phyloP scores from a whole-genome alignment of 1,140 invertebrate genomes.

The Leguminivora glycinivorella region DNA sequence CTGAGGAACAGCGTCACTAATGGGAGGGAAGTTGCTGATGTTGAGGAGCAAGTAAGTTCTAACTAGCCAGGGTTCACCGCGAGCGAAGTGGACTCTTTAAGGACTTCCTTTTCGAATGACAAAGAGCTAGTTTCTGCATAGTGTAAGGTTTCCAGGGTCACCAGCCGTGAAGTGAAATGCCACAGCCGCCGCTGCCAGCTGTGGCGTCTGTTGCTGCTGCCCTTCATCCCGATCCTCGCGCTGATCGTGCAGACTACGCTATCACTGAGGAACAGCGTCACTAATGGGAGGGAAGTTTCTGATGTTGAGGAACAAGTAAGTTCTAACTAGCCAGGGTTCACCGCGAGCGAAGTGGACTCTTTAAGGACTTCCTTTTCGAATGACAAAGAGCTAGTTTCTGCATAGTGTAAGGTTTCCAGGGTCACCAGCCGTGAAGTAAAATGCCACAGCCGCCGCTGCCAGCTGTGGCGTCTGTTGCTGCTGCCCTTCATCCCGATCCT shows the following conservation, averaged over 20 bases:
- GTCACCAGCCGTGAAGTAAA: no score
- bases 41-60: slow-evolving; percentile 86
- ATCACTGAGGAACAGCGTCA: slow-evolving; percentile 85
- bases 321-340: no score
- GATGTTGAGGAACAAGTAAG: slow-evolving; percentile 89
- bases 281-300: slow-evolving; percentile 86
- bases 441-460: slow-evolving; percentile 67
- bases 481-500: slow-evolving; percentile 93
- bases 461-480: slow-evolving; percentile 85
- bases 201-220: slow-evolving; percentile 86
- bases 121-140: no score
- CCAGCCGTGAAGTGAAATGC: no score
- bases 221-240: slow-evolving; percentile 92
- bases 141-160: no score
- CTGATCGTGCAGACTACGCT: slow-evolving; percentile 90
- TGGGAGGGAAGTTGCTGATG: slow-evolving; percentile 87
- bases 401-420: no score
- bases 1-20: slow-evolving; percentile 87
- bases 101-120: no score
- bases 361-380: no score
- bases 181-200: slow-evolving; percentile 76
- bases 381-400: no score
- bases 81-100: no score
- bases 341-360: no score
- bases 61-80: no score